Evolutionary conservation across 2,113 vertebrate genomes (phyloP), one percentile per base, ranked within the genome.

Genomic region (Ivindomyrus marchei): DNA sequence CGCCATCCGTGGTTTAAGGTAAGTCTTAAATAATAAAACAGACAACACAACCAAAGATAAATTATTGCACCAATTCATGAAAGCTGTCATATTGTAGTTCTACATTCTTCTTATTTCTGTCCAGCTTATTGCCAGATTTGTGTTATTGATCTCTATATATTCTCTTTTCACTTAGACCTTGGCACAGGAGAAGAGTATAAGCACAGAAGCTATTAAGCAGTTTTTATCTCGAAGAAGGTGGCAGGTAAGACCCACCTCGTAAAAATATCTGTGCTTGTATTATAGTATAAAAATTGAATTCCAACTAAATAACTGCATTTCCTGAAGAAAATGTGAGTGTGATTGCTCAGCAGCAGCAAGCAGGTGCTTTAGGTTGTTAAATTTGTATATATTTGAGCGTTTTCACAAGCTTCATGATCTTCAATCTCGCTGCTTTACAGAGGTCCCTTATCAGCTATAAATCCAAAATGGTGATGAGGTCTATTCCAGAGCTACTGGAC

Each of bases 1-100:
- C 95, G 98, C 88, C 98, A 99, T 89, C 97, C 98, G 7, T 99
- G 98, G 98, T 98, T 99, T 94, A 99, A 98, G 97, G 98, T 99
- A 93, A 96, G 94, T 91, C 11, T 42, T 47, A 88, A 42, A 66
- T 42, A 4, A 70, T 1, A 5, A 45, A 85, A 53, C 39, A 53
- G 13, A 45, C 83, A 45, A 84, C 39, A 46, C 42, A 85, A 47
- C 0, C 2, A 47, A 19, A 7, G 36, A 19, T 85, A 36, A 62
- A 45, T n/a, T 36, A 52, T 42, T 62, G 49, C n/a, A 27, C 19
- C 53, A 53, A 0, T 42, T 85, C 39, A 17, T n/a, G 36, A 84
- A 83, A 84, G 42, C 42, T 50, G 46, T 31, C 88, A 49, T 31
- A 27, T 70, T 58, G 21, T 42, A 53, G 1, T n/a, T 19, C 1